Base-by-base conservation (phyloP, 2,113 vertebrate species). In the Zootoca vivipara region DNA sequence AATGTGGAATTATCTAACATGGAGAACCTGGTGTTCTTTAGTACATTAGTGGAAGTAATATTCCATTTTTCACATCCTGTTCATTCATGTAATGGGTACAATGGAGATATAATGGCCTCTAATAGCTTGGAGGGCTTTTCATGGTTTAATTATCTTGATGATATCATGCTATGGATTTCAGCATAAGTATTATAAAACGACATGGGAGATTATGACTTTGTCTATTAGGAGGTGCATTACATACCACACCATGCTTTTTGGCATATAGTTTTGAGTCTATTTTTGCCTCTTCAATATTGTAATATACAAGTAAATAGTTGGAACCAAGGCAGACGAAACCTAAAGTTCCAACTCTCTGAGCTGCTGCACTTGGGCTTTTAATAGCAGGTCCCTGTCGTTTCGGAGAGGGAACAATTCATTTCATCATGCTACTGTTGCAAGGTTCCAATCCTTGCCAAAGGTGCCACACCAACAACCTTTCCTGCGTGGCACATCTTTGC, bases 11-110 rank as follows among this genome's bases (percentile, higher is more conserved):
- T 70, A 16, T 40, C 74, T 84, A 40, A 78, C 42, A 52, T 30
- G 26, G 42, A 78, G 62, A 83, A 88, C 73, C 78, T 56, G 42
- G 24, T 69, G 42, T 83, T 82, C 35, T 16, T 83, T 30, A 78
- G 38, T 70, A 78, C 81, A 83, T 88, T 56, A 88, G 81, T 69
- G n/a, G 62, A 78, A 70, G 82, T 70, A 89, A 78, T 89, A 78
- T 70, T 83, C 81, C 62, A 70, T 84, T 78, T 87, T 77, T 77
- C 64, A 89, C 33, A 84, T 58, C 64, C 85, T 84, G 46, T 80
- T 87, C 85, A 78, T 78, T 89, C 33, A 72, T 84, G 33, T 78
- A 78, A 89, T 84, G 64, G 82, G 33, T 84, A 30, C 33, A 58
- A 84, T 78, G 42, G 73, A 75, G 42, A 58, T 56, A 89, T 89